Base-by-base conservation (phyloP, 2,888 invertebrate species). In the Tipula confusa region DNA sequence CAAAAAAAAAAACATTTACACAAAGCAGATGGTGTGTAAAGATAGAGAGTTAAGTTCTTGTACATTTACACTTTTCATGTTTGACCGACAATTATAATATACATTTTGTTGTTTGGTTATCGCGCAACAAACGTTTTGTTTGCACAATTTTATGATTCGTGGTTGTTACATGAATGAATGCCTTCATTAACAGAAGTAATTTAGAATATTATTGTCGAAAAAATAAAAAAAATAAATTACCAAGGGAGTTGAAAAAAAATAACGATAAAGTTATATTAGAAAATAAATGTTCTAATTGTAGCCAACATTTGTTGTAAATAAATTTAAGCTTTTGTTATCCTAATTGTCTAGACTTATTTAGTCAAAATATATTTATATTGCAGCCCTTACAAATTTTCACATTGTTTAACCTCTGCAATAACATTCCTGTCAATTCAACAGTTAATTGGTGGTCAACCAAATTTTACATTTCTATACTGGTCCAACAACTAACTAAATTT, bases 341-440 rank as follows among this genome's bases (percentile, higher is more conserved):
- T 64, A 64, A 64, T 24, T 64, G 64, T 64, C 64, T 64, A 64
- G 64, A 64, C 64, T 24, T n/a, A n/a, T n/a, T n/a, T n/a, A n/a
- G n/a, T n/a, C n/a, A n/a, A n/a, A n/a, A n/a, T n/a, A n/a, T n/a
- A n/a, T n/a, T n/a, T n/a, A n/a, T n/a, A n/a, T n/a, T n/a, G n/a
- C n/a, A n/a, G n/a, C n/a, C n/a, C n/a, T n/a, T n/a, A n/a, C n/a
- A n/a, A n/a, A n/a, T n/a, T n/a, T n/a, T n/a, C n/a, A n/a, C n/a
- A n/a, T n/a, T n/a, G n/a, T n/a, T n/a, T n/a, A n/a, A n/a, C n/a
- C n/a, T n/a, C n/a, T n/a, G n/a, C n/a, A n/a, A n/a, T n/a, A n/a
- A n/a, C n/a, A n/a, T n/a, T n/a, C n/a, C n/a, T n/a, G n/a, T n/a
- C n/a, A n/a, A n/a, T n/a, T n/a, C n/a, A n/a, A n/a, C n/a, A n/a